These are phyloP conservation scores for Apis dorsata DNA, from an alignment of 1,140 invertebrate genomes.

Conservation along the genomic window DNA sequence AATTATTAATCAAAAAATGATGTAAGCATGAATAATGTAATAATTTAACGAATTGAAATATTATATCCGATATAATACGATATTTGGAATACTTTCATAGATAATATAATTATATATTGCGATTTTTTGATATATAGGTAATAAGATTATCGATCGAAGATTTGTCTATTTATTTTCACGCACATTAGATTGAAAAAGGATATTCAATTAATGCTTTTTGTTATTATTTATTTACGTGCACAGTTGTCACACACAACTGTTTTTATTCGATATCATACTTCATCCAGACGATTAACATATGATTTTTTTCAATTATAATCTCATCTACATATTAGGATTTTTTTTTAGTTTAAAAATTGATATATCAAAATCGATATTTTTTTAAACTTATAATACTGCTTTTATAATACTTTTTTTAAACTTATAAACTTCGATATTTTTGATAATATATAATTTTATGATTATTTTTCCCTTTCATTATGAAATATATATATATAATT, in stretches of 20 bases:
- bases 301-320: slow-evolving; percentile 16
- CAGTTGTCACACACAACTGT: slow-evolving; percentile 30
- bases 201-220: slow-evolving; percentile 59
- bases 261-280: slow-evolving; percentile 31
- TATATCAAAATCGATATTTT: no score
- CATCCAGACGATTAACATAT: slow-evolving; percentile 33
- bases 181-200: slow-evolving; percentile 38
- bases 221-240: slow-evolving; percentile 44
- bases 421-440: no score
- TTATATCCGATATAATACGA: not conserved
- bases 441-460: no score
- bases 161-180: not conserved
- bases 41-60: not conserved
- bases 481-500: no score
- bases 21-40: not conserved
- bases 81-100: not conserved
- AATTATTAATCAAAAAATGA: not conserved
- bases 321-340: no score
- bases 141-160: slow-evolving; percentile 4
- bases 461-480: no score
- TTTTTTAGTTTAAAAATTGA: no score
- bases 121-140: not conserved
- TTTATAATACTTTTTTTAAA: no score
- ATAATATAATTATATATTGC: slow-evolving; percentile 17
- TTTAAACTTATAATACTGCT: no score